These are phyloP conservation scores for Syngnathoides biaculeatus DNA, from an alignment of 2,113 vertebrate genomes.

Conservation along the genomic window DNA sequence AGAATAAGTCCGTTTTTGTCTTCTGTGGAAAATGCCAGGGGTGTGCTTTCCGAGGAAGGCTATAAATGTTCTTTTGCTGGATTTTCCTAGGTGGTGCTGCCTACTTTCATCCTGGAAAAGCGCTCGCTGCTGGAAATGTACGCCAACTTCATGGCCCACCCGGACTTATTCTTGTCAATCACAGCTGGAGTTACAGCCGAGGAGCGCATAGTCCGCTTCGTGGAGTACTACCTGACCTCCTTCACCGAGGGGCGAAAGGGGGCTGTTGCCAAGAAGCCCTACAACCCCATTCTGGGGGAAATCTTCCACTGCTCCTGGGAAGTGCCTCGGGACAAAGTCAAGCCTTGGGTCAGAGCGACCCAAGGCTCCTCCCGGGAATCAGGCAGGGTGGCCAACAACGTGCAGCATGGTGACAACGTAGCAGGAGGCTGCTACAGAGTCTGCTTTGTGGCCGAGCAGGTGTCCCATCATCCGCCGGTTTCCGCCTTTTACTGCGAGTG, in stretches of 20 bases:
- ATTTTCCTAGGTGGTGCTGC: slow-evolving; percentile 83
- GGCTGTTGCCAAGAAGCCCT: slow-evolving; percentile 93
- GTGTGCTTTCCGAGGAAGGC: neutral
- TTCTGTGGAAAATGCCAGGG: neutral
- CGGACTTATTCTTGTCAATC: slow-evolving; percentile 90
- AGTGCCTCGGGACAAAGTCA: slow-evolving; percentile 83
- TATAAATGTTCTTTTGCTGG: neutral
- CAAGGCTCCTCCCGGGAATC: slow-evolving; percentile 54
- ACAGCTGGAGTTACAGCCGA: slow-evolving; percentile 81
- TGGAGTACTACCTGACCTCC: slow-evolving; percentile 94
- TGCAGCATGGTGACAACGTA: slow-evolving; percentile 54
- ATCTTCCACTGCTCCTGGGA: slow-evolving; percentile 95
- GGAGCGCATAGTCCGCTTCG: slow-evolving; percentile 88
- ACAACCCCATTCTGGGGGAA: slow-evolving; percentile 93
- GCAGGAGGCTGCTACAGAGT: slow-evolving; percentile 77
- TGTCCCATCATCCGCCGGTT: slow-evolving; percentile 91
- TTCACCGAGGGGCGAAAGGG: slow-evolving; percentile 96
- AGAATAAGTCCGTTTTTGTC: neutral
- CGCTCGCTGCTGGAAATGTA: slow-evolving; percentile 97
- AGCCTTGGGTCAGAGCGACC: slow-evolving; percentile 63
- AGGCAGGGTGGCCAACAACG: slow-evolving; percentile 47
- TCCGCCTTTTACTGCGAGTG: slow-evolving; percentile 97
- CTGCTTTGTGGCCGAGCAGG: slow-evolving; percentile 90
- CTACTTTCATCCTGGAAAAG: slow-evolving; percentile 95
- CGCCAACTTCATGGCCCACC: slow-evolving; percentile 96